Conservation (phyloP, 1,140 invertebrate species). For the Caenorhabditis elegans region DNA sequence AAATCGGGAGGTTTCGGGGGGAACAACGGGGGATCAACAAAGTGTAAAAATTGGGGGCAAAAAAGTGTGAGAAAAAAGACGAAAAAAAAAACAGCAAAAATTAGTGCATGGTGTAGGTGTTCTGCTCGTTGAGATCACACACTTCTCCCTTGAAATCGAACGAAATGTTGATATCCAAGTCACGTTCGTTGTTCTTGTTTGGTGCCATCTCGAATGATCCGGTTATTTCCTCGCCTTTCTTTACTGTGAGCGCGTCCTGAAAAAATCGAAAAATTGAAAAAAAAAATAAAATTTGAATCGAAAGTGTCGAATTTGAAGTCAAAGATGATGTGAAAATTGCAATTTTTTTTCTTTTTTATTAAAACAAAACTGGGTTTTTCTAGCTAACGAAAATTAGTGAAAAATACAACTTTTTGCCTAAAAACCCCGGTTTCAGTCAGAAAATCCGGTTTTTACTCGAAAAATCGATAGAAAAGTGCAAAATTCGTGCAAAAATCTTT, state of each 20-base stretch:
- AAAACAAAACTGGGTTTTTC: no score
- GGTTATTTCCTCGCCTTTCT: constrained; percentile 81
- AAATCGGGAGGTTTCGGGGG: neutral
- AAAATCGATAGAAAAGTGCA: no score
- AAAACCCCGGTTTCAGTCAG: no score
- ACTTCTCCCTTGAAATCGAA: constrained; percentile 76
- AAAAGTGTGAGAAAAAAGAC: neutral
- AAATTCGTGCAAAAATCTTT: no score
- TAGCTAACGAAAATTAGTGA: no score
- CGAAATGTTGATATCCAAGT: constrained; percentile 91
- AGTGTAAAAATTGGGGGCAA: neutral
- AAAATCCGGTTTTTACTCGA: no score
- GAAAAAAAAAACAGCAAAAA: neutral
- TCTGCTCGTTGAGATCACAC: constrained; percentile 82
- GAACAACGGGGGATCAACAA: neutral
- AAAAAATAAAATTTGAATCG: neutral
- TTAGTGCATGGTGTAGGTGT: constrained; percentile 95
- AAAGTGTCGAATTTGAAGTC: no score
- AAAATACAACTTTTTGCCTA: no score
- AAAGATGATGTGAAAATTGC: no score
- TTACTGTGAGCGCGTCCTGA: constrained; percentile 88
- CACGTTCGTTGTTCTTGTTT: constrained; percentile 86
- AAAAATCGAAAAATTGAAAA: constrained; percentile 78
- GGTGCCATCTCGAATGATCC: constrained; percentile 90
- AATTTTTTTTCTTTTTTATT: no score